These are phyloP conservation scores for Homalodisca vitripennis DNA, from an alignment of 1,140 invertebrate genomes.

Conservation along the genomic window DNA sequence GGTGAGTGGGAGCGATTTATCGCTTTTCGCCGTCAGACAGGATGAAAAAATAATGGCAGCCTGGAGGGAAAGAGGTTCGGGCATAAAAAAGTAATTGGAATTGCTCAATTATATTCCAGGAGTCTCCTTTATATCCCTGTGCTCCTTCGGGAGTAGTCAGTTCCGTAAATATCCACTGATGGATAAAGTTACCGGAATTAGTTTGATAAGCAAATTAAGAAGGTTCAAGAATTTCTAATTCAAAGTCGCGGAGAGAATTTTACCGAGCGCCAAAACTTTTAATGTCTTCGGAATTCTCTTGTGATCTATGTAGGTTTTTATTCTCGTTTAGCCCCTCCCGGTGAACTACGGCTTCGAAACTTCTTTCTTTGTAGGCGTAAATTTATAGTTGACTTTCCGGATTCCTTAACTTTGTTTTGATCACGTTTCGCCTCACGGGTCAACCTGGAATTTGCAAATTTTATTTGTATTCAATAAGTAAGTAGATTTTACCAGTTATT, in stretches of 20 bases:
- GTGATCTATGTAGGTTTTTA: constrained; percentile 8
- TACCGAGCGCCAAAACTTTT: not conserved
- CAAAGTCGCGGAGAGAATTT: not conserved
- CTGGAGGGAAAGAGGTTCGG: not conserved
- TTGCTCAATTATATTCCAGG: not conserved
- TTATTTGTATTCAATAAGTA: too few relatives aligned
- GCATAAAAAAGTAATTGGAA: constrained; percentile 3
- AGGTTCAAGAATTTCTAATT: not conserved
- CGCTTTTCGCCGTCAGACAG: too few relatives aligned
- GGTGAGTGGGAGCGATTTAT: not conserved
- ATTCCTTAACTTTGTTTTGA: constrained; percentile 19
- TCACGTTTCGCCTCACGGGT: not conserved
- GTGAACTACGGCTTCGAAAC: not conserved
- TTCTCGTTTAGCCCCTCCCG: not conserved
- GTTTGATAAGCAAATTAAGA: constrained; percentile 7
- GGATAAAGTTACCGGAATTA: constrained; percentile 6
- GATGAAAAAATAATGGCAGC: not conserved
- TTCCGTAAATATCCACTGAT: too few relatives aligned
- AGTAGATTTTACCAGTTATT: too few relatives aligned
- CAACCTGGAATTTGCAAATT: too few relatives aligned
- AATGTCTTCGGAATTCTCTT: not conserved
- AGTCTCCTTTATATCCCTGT: not conserved
- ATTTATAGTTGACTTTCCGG: not conserved
- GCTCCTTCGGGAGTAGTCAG: not conserved
- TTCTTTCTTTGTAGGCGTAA: not conserved